A percentile compares a stretch with the other conserved stretches of the same genome.
Conservation (phyloP, 2,888 invertebrate genomes). For the Chloromyia formosa region DNA sequence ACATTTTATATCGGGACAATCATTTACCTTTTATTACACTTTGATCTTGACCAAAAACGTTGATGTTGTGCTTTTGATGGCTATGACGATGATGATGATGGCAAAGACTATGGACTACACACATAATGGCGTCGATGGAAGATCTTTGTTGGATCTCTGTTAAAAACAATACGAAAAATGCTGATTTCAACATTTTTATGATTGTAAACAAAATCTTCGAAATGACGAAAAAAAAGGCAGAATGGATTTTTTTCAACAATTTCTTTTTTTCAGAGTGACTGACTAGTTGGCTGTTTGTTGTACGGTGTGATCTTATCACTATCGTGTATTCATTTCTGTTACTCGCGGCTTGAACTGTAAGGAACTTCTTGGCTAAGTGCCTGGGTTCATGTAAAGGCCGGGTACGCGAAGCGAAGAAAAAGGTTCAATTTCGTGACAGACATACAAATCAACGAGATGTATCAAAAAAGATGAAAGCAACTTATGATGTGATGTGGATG, state of each 20-base stretch:
- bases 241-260: too few species aligned
- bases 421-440: conserved; percentile 33
- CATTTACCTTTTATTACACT: conserved; percentile 34
- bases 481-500: conserved; percentile 6
- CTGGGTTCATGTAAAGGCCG: not conserved
- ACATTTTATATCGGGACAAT: conserved; percentile 1
- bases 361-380: not conserved
- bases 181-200: conserved; percentile 21
- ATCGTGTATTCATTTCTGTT: not conserved
- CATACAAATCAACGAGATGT: conserved; percentile 25
- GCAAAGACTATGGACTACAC: not conserved
- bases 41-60: not conserved
- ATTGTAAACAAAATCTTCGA: conserved; percentile 31
- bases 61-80: not conserved
- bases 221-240: not conserved
- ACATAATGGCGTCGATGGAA: not conserved
- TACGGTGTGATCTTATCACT: not conserved
- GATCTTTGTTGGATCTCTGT: not conserved
- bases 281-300: not conserved
- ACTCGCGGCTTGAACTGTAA: not conserved
- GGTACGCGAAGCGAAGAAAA: not conserved
- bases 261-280: too few species aligned
- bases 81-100: conserved; percentile 3
- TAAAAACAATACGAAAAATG: conserved; percentile 24
- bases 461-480: conserved; percentile 25